Evolutionary conservation across 2,888 invertebrate genomes (phyloP), one percentile per base, ranked within the genome.

Genomic region (Troilus luridus): DNA sequence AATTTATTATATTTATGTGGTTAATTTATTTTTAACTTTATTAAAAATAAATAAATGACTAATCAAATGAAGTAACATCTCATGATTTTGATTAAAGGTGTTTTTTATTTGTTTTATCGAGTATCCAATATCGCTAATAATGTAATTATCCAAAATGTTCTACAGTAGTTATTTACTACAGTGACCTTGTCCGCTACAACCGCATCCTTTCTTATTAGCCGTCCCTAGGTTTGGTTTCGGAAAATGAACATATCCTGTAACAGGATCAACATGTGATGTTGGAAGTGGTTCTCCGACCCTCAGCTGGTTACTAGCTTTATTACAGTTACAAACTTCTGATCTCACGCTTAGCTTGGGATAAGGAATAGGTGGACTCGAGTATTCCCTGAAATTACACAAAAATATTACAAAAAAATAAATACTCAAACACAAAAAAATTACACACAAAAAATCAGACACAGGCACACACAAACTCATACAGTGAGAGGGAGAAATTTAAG

Each of bases 221-320:
- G 10, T 1, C 0, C 21, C 11, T 19, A 17, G 2, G 21, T n/a
- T 54, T n/a, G 56, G 54, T 56, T 85, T 85, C 11, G 85, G 85
- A 58, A 56, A 85, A 58, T 85, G 56, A 0, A 85, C 56, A 12
- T 85, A 54, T 58, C 85, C 85, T 56, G 85, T 85, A 3, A 0
- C 9, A 56, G 2, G 85, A n/a, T 85, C 85, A 21, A 85, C 56
- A 12, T 85, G 54, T 21, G 9, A n/a, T 1, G 56, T 41, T 8
- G 85, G 85, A 58, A 85, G 56, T 56, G 85, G 85, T 58, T 85
- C 85, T 54, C 85, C 85, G 0, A 85, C n/a, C 56, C 85, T 85
- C 2, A 85, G 85, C 21, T 58, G 54, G 85, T 85, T 85, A n/a
- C 17, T n/a, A n/a, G 41, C 7, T 1, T 85, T 85, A 1, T 85